Evolutionary conservation across 2,797 vertebrate species (phyloP), one percentile per base, ranked within the genome.

Genomic region (Microhierax caerulescens): DNA sequence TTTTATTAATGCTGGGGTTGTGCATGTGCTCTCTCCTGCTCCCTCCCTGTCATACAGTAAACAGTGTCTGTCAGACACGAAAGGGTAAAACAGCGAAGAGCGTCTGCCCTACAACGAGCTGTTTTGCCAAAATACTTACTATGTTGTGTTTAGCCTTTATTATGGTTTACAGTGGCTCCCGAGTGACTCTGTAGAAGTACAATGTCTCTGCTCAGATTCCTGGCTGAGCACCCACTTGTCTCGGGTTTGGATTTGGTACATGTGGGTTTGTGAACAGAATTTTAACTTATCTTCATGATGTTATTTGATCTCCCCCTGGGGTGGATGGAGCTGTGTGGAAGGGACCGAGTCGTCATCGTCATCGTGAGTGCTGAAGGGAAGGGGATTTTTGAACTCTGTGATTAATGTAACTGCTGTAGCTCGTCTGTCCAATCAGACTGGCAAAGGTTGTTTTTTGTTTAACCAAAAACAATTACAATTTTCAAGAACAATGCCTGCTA

Each of bases 231-330:
- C 23, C 11, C 23, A 0, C 69, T 85, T 1, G 0, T 88, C 70
- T 74, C 34, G 2, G 54, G 70, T 74, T 91, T 94, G 83, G 81
- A 83, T 90, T 85, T 53, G 76, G 65, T 74, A 37, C 64, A 10
- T 37, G 47, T 47, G 69, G 57, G 51, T 78, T 78, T 80, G 69
- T 67, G 88, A 90, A 72, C 45, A 86, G 93, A 97, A 88, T 91
- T 94, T 80, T 89, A 95, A 91, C 82, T 93, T 85, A 37, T 93
- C 87, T 76, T 78, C 32, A 0, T 72, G 70, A 37, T 87, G 87
- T 59, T 91, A 72, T 92, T 90, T 93, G 77, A 95, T 94, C 70
- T 96, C 54, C n/a, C 47, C 36, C 70, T 83, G 77, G 45, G 41
- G 25, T 74, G 67, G 77, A 36, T 28, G 20, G 54, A 93, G 72